These are phyloP conservation scores for Fulica atra DNA, from an alignment of 2,113 vertebrate species.

Conservation along the genomic window DNA sequence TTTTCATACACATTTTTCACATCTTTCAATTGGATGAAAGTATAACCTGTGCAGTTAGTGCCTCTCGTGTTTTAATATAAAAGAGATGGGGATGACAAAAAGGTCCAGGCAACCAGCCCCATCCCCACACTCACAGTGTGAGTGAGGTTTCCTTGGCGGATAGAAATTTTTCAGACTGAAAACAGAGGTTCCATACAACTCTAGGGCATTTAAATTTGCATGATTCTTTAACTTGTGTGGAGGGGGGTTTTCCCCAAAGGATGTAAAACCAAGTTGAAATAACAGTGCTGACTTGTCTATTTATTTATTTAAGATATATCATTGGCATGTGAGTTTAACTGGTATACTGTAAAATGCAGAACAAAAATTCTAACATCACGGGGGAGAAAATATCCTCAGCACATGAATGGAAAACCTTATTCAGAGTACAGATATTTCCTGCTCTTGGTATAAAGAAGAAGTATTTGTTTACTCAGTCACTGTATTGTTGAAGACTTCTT, in stretches of 20 bases:
- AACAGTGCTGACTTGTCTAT: not conserved
- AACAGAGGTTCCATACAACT: not conserved
- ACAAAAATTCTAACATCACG: not conserved
- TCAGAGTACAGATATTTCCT: conserved; percentile 43
- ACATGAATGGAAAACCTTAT: conserved; percentile 25
- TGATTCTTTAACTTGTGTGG: not conserved
- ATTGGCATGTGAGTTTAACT: not conserved
- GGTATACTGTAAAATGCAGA: not conserved
- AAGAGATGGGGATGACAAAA: not conserved
- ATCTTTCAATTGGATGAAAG: not conserved
- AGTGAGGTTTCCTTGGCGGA: not conserved
- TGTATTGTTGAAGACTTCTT: not conserved
- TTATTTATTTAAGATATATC: not conserved
- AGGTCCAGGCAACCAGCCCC: not conserved
- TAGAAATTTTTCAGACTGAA: not conserved
- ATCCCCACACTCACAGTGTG: not conserved
- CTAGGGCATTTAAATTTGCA: not conserved
- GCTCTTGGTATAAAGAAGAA: not conserved
- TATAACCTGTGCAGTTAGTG: not conserved
- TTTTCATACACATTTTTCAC: not conserved
- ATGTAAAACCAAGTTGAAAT: not conserved
- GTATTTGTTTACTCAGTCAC: not conserved
- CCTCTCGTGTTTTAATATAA: not conserved
- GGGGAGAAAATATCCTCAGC: not conserved
- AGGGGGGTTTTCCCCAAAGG: fast-evolving